A percentile compares a stretch with the other conserved stretches of the same genome.
Conservation (phyloP, 2,113 vertebrate species). For the Siniperca chuatsi region DNA sequence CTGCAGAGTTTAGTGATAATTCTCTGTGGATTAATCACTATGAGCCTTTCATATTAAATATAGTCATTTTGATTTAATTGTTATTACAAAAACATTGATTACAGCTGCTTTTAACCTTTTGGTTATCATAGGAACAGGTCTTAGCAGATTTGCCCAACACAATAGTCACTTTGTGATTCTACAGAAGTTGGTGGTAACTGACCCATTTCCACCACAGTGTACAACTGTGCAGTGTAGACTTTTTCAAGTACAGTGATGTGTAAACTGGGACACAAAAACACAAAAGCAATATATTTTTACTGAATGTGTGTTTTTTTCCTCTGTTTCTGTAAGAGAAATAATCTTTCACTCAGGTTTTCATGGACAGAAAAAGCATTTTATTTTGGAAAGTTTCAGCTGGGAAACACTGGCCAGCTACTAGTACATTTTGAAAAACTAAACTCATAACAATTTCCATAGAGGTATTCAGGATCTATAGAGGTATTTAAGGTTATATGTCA, state of each 20-base stretch:
- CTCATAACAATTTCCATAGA: background rate
- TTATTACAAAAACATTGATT: background rate
- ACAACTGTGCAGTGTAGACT: background rate
- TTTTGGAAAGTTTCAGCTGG: background rate
- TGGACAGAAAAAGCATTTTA: background rate
- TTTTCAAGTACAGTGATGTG: slow-evolving; percentile 5
- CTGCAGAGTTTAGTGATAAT: background rate
- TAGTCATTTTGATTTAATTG: background rate
- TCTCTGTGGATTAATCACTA: background rate
- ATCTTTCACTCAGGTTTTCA: slow-evolving; percentile 13
- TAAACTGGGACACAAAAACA: slow-evolving; percentile 1
- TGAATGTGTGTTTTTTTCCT: background rate
- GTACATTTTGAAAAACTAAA: slow-evolving; percentile 5
- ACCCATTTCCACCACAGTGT: background rate
- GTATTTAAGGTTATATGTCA: background rate
- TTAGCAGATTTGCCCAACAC: background rate
- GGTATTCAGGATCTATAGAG: background rate
- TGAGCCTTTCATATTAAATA: background rate
- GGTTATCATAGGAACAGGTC: background rate
- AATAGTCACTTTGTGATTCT: background rate
- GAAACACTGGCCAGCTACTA: background rate
- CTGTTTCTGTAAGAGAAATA: background rate
- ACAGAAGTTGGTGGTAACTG: background rate
- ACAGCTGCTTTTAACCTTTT: background rate
- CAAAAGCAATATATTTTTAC: slow-evolving; percentile 20